phyloP scores from a whole-genome alignment of 2,797 vertebrate species.

The Sorex maritimensis region DNA sequence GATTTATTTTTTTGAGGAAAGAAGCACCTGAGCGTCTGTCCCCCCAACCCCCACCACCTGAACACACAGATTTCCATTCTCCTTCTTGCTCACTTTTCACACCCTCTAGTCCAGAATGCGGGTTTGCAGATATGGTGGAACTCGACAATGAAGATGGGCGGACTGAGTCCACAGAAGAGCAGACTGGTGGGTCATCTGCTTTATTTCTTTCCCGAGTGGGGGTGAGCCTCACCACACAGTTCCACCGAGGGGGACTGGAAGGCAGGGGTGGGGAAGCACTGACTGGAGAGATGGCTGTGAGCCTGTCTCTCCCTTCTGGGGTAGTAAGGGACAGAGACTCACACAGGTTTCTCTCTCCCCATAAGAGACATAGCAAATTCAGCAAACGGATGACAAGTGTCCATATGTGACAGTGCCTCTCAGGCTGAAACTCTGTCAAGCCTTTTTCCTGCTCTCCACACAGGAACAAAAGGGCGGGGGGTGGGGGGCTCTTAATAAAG shows the following conservation, averaged over 20 bases:
- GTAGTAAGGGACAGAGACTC: not conserved
- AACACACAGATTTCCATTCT: not conserved
- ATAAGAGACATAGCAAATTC: not conserved
- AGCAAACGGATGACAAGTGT: not conserved
- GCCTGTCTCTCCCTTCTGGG: not conserved
- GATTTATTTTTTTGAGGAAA: not conserved
- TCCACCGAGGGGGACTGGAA: not conserved
- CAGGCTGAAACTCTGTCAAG: not conserved
- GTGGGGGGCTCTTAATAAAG: conserved; percentile 36
- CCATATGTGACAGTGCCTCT: not conserved
- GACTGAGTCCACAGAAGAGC: not conserved
- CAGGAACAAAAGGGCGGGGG: not conserved
- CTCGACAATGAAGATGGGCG: not conserved
- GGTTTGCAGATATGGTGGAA: not conserved
- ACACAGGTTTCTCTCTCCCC: conserved; percentile 6
- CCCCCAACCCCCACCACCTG: too few species aligned
- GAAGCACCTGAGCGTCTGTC: not conserved
- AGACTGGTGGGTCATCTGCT: not conserved
- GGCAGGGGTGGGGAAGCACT: not conserved
- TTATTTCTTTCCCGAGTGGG: not conserved
- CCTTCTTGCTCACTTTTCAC: not conserved
- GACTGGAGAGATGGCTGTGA: not conserved
- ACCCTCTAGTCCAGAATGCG: not conserved
- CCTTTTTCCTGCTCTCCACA: not conserved
- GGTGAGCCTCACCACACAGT: not conserved